Base-by-base conservation (phyloP, 1,140 invertebrate species). In the Brachionus angularis region DNA sequence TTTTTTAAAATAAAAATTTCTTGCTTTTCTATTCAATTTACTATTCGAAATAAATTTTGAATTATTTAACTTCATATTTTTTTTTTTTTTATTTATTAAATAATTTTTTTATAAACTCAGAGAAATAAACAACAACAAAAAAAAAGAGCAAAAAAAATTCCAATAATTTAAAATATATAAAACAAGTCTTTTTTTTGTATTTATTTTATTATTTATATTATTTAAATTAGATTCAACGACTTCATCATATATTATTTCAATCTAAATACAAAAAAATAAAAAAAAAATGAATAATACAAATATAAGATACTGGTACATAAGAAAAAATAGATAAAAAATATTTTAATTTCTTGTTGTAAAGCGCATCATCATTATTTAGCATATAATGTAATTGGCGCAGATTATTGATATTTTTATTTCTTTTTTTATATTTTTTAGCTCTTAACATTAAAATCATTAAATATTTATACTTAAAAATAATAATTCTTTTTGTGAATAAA, bases 1-100 rank as follows among this genome's bases (percentile, higher is more conserved):
- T 33, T 58, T 58, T 58, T 25, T 58, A 39, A 58, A 58, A 36
- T 58, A 58, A 18, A 58, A 39, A 10, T 12, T 39, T 2, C 33
- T 7, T 21, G 36, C 7, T 10, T 39, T 58, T 39, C 39, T 36
- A 12, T 39, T 58, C 3, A 55, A 39, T 12, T 58, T 39, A 33
- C 33, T 55, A 31, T 55, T 55, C 14, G 27, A 55, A 29, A 27
- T 33, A 14, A 33, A 4, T 25, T 58, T 58, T 18, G 39, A 23
- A 23, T 39, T 58, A 58, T 58, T 58, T 23, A 58, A 58, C 39
- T 58, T 58, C 53, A 58, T 58, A 25, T 58, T 58, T 29, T 14
- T 39, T 39, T 14, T 58, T 55, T 27, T 3, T 14, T 14, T 14
- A 42, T 14, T n/a, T 14, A 42, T 2, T 7, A 42, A 42, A 42